Conservation (phyloP, 2,888 invertebrate species). For the Camponotus fellah region DNA sequence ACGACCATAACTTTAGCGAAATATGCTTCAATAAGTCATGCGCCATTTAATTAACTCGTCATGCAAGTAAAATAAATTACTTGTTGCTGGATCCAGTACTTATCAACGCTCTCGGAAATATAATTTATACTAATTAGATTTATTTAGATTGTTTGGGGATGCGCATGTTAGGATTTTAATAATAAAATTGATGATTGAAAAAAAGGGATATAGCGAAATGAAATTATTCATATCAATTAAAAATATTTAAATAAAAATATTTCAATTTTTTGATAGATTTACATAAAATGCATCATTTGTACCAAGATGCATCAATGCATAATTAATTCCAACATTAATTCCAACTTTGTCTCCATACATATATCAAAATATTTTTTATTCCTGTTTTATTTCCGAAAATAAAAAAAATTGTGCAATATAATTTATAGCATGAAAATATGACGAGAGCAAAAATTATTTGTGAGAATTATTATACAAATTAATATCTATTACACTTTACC, state of each 20-base stretch:
- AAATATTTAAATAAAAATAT: no score
- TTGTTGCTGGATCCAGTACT: neutral
- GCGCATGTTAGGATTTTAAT: neutral
- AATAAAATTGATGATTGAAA: neutral
- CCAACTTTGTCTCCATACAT: neutral
- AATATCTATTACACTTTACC: conserved; percentile 18
- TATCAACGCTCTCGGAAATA: no score
- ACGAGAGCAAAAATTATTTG: neutral
- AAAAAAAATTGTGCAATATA: conserved; percentile 53
- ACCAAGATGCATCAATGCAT: no score
- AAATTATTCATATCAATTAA: neutral
- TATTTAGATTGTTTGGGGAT: neutral
- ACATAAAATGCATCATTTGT: neutral
- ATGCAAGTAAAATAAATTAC: conserved; percentile 17
- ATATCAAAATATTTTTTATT: neutral
- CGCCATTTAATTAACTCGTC: conserved; percentile 41
- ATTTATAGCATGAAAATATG: neutral
- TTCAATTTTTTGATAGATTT: neutral
- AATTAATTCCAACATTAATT: conserved; percentile 1
- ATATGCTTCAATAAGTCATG: conserved; percentile 39
- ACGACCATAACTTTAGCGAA: conserved; percentile 14
- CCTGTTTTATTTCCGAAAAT: conserved; percentile 56
- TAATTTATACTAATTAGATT: conserved; percentile 22
- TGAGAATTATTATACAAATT: conserved; percentile 4
- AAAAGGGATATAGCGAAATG: neutral